These are phyloP conservation scores for Malurus melanocephalus DNA, from an alignment of 2,113 vertebrate genomes.

Conservation along the genomic window DNA sequence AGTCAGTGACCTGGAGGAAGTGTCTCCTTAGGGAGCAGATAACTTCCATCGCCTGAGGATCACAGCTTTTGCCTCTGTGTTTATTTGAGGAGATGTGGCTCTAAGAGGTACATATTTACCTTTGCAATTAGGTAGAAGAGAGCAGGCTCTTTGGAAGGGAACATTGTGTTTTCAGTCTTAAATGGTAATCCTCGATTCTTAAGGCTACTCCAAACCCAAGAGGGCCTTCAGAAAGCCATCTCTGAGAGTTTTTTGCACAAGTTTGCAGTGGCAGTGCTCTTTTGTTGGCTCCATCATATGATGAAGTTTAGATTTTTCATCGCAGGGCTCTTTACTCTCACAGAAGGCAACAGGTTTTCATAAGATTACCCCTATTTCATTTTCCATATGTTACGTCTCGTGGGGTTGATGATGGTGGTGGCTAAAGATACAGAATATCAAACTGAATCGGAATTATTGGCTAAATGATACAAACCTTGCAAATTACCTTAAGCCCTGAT, in stretches of 20 bases:
- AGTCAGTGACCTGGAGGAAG: neutral
- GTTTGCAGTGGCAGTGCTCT: neutral
- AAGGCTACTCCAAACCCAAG: neutral
- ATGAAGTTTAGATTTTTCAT: neutral
- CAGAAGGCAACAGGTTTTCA: neutral
- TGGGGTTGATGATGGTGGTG: neutral
- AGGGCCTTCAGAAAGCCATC: neutral
- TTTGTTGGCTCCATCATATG: neutral
- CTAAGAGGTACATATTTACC: neutral
- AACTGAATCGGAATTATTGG: neutral
- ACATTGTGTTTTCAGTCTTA: neutral
- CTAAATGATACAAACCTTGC: neutral
- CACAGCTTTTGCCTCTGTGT: neutral
- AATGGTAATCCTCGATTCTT: accelerated
- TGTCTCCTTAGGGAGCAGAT: conserved; percentile 21
- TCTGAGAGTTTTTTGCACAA: neutral
- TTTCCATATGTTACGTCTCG: neutral
- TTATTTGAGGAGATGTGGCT: conserved; percentile 33
- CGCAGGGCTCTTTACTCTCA: neutral
- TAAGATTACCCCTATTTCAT: neutral
- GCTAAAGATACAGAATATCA: neutral
- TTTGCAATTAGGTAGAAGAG: neutral
- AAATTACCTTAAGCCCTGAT: neutral
- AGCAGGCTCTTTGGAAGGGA: neutral
- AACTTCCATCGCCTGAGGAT: neutral